These are phyloP conservation scores for Ceratina calcarata DNA, from an alignment of 1,140 invertebrate genomes.

Conservation along the genomic window DNA sequence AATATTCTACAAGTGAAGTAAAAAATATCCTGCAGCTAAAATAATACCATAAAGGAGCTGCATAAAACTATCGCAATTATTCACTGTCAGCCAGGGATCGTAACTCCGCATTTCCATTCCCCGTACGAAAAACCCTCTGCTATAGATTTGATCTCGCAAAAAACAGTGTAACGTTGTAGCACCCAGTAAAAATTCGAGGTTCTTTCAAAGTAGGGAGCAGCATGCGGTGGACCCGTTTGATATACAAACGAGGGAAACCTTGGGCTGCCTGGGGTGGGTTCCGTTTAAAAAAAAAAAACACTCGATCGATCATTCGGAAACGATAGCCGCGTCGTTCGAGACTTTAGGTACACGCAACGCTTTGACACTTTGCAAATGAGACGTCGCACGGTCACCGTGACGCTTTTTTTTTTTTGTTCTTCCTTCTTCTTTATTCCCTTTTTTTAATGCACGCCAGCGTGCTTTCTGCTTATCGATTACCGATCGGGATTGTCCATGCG, in stretches of 20 bases:
- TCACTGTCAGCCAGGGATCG: neutral
- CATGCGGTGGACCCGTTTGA: constrained; percentile 5
- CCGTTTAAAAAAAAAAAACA: constrained; percentile 6
- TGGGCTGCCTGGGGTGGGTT: neutral
- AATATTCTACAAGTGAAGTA: neutral
- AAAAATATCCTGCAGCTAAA: neutral
- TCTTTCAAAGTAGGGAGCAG: neutral
- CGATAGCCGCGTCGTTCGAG: neutral
- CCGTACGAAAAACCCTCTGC: neutral
- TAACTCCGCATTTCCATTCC: neutral
- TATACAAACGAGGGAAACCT: constrained; percentile 21
- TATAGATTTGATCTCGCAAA: constrained; percentile 9
- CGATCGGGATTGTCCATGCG: constrained; percentile 42
- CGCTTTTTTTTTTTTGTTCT: neutral
- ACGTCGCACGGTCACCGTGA: constrained; percentile 15
- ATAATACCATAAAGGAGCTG: neutral
- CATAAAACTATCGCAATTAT: neutral
- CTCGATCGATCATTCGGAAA: constrained; percentile 38
- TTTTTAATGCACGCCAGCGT: constrained; percentile 11
- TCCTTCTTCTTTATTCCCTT: neutral
- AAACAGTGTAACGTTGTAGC: neutral
- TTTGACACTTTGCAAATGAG: constrained; percentile 46
- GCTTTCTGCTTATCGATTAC: constrained; percentile 32
- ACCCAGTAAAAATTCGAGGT: neutral
- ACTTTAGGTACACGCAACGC: constrained; percentile 24